Percentiles rank a stretch among this genome's conserved stretches.
These are phyloP conservation scores for Bos indicus DNA, from an alignment of 2,113 vertebrate genomes.

Conservation along the genomic window DNA sequence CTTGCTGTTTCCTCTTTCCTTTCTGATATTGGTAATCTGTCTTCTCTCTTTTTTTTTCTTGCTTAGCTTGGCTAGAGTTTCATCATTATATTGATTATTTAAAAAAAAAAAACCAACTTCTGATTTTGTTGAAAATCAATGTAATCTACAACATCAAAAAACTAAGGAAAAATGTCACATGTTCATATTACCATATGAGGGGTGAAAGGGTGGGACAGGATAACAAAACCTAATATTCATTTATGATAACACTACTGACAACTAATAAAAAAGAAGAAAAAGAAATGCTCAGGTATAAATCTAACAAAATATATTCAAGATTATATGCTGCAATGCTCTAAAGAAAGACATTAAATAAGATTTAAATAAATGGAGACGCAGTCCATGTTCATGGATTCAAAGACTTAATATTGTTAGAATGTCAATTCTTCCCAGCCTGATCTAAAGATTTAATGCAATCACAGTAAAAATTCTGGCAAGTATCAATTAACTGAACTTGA, in stretches of 20 bases:
- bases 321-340: background rate
- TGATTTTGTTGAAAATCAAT: background rate
- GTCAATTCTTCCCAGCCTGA: background rate
- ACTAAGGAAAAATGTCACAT: background rate
- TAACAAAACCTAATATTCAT: background rate
- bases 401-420: background rate
- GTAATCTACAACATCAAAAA: background rate
- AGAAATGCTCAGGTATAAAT: background rate
- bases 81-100: background rate
- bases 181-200: background rate
- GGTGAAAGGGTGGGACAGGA: background rate
- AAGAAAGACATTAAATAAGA: background rate
- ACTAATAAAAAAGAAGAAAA: background rate
- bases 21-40: background rate
- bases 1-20: background rate
- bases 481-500: background rate
- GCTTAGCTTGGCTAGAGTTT: background rate
- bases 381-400: background rate
- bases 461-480: background rate
- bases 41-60: background rate
- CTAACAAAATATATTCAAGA: background rate
- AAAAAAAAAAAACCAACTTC: no score
- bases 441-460: background rate
- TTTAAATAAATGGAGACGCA: background rate
- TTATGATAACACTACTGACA: background rate